Percentiles rank a stretch among this genome's conserved stretches.
Evolutionary conservation across 2,888 invertebrate species (phyloP).

Genomic region (Macrophya alboannulata): DNA sequence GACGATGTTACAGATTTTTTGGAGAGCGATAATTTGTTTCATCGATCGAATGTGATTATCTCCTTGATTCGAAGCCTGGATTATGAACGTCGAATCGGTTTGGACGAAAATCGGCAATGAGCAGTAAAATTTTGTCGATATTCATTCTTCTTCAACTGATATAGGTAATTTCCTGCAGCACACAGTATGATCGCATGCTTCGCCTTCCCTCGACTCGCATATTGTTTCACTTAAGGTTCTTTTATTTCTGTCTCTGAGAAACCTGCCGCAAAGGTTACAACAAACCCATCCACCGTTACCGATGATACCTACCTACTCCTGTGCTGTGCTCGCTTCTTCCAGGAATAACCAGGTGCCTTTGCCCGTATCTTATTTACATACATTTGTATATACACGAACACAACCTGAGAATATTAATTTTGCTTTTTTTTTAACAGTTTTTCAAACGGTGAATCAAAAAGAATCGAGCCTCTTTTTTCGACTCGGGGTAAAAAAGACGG

Average conservation of each 20-base stretch:
- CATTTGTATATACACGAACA: neutral
- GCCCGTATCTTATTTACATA: slow-evolving; percentile 38
- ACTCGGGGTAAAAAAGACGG: too few relatives aligned
- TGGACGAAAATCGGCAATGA: neutral
- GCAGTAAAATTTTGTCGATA: neutral
- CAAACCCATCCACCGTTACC: slow-evolving; percentile 30
- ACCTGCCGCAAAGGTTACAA: neutral
- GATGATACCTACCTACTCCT: slow-evolving; percentile 15
- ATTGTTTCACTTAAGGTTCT: neutral
- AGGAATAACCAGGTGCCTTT: slow-evolving; percentile 30
- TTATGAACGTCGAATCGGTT: neutral
- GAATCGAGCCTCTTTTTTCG: neutral
- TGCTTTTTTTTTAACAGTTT: too few relatives aligned
- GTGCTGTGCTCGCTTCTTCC: neutral
- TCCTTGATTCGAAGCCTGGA: neutral
- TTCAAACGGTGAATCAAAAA: too few relatives aligned
- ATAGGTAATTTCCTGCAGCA: neutral
- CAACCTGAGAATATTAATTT: too few relatives aligned
- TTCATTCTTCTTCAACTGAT: neutral
- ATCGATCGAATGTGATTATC: neutral
- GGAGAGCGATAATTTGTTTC: neutral
- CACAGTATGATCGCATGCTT: neutral
- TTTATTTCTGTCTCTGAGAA: slow-evolving; percentile 18
- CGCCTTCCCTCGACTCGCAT: slow-evolving; percentile 1
- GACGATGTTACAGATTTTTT: neutral